Evolutionary conservation across 2,797 vertebrate genomes (phyloP).

Genomic region (Prionace glauca): DNA sequence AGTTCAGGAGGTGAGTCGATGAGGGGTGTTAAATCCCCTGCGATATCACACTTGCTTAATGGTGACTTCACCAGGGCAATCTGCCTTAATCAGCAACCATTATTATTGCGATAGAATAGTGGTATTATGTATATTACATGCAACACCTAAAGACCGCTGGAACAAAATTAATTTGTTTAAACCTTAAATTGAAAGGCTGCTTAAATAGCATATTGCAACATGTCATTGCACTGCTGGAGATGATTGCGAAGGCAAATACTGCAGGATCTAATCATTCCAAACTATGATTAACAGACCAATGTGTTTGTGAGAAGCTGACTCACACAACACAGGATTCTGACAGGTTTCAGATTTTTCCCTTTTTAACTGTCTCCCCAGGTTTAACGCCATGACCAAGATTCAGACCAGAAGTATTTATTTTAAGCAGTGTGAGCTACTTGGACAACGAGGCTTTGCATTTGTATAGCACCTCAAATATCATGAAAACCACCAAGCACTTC

Average conservation of each 20-base stretch:
- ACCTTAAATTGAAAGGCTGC: background rate
- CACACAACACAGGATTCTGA: background rate
- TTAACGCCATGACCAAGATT: background rate
- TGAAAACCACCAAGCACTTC: background rate
- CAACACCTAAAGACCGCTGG: background rate
- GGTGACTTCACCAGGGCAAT: background rate
- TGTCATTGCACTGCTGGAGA: background rate
- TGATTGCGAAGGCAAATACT: background rate
- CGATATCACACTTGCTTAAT: background rate
- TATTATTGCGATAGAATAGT: background rate
- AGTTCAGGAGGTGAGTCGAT: no score
- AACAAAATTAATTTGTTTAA: background rate
- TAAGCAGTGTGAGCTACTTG: background rate
- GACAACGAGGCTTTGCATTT: background rate
- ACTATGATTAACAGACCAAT: slow-evolving; percentile 5
- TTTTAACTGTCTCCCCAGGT: background rate
- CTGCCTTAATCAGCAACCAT: background rate
- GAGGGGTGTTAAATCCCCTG: background rate
- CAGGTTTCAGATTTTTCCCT: background rate
- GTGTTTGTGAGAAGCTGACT: background rate
- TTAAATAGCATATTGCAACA: slow-evolving; percentile 4
- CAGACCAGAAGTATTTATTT: background rate
- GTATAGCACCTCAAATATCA: background rate
- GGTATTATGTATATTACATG: background rate
- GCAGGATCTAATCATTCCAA: slow-evolving; percentile 11